Percentiles rank a stretch among this genome's conserved stretches.
Evolutionary conservation across 2,113 vertebrate species (phyloP).

Genomic region (Embiotoca jacksoni): DNA sequence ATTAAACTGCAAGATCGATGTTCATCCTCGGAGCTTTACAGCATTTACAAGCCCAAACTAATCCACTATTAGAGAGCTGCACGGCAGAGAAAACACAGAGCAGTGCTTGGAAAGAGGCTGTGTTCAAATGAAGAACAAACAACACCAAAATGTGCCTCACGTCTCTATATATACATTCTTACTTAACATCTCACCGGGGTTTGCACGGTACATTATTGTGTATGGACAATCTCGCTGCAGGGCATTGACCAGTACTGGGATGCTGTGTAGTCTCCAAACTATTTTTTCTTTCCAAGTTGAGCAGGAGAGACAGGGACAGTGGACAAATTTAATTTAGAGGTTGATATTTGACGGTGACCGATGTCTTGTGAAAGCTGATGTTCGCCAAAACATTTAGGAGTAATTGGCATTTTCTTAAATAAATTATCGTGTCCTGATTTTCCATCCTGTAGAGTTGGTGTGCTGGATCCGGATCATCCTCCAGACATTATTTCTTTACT

Average conservation of each 20-base stretch:
- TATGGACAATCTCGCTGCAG: neutral
- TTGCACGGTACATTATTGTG: neutral
- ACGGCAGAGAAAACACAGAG: constrained; percentile 17
- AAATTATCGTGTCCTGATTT: no score
- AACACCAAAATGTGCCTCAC: neutral
- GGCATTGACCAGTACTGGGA: constrained; percentile 1
- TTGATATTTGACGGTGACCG: neutral
- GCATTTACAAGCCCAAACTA: constrained; percentile 64
- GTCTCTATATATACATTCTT: neutral
- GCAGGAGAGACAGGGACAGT: neutral
- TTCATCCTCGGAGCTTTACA: constrained; percentile 61
- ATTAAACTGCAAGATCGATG: constrained; percentile 71
- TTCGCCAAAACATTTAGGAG: no score
- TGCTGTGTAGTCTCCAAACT: neutral
- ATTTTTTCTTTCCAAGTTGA: neutral
- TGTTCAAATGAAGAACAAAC: constrained; percentile 10
- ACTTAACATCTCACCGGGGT: neutral
- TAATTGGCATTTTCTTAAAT: no score
- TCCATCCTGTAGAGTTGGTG: no score
- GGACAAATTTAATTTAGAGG: neutral
- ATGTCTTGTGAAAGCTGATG: no score
- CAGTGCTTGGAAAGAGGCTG: neutral
- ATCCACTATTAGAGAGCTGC: constrained; percentile 46
- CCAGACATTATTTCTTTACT: neutral
- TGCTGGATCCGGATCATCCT: no score